Percentiles rank a stretch among this genome's conserved stretches.
These are phyloP conservation scores for Channa maculata DNA, from an alignment of 2,113 vertebrate species.

Conservation along the genomic window DNA sequence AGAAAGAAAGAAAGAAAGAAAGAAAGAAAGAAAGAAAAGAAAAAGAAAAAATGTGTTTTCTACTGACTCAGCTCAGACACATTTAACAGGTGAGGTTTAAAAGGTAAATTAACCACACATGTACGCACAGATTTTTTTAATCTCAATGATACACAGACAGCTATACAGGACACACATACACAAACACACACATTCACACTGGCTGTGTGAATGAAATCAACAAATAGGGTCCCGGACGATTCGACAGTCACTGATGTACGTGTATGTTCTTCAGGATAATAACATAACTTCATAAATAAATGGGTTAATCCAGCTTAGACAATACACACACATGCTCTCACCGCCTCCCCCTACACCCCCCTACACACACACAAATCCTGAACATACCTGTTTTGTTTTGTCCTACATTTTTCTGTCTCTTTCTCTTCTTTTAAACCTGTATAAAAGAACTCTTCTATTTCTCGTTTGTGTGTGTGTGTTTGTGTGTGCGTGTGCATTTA, in stretches of 20 bases:
- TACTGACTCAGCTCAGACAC: constrained; percentile 71
- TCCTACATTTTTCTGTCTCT: too few species aligned
- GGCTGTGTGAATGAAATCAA: constrained; percentile 22
- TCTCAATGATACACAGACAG: too few species aligned
- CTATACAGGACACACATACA: constrained; percentile 4
- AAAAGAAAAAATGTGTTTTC: constrained; percentile 45
- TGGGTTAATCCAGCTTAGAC: constrained; percentile 30
- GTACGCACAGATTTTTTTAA: too few species aligned
- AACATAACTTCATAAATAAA: constrained; percentile 67
- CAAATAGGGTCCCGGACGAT: constrained; percentile 33
- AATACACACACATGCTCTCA: background rate
- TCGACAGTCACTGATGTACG: constrained; percentile 43
- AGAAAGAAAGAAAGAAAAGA: constrained; percentile 12
- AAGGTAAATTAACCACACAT: constrained; percentile 37
- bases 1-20: background rate
- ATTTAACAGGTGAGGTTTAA: constrained; percentile 28
- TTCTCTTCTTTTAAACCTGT: too few species aligned
- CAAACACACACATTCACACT: constrained; percentile 21
- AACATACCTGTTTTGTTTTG: too few species aligned
- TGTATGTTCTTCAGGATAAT: constrained; percentile 57
- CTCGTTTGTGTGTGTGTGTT: background rate
- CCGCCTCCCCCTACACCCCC: too few species aligned
- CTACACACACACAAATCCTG: too few species aligned
- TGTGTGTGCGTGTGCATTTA: background rate
- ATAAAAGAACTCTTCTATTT: background rate